These are phyloP conservation scores for Hoplostethus mediterraneus DNA, from an alignment of 2,797 vertebrate species.

Conservation along the genomic window DNA sequence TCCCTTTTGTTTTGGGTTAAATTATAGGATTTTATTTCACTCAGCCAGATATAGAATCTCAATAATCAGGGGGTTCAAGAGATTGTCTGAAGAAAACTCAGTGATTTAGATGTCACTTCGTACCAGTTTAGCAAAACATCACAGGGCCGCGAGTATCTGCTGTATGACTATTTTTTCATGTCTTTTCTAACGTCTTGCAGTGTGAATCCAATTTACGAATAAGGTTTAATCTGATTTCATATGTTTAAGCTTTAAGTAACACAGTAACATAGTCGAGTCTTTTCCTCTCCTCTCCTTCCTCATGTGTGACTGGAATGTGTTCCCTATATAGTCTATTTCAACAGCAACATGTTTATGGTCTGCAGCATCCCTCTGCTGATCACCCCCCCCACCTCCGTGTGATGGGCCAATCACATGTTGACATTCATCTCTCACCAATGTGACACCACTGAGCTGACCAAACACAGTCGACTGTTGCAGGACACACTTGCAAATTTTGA, in stretches of 20 bases:
- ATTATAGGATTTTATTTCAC: conserved; percentile 39
- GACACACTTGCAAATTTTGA: not conserved
- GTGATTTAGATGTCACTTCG: not conserved
- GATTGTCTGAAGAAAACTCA: not conserved
- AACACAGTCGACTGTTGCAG: not conserved
- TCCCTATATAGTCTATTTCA: conserved; percentile 22
- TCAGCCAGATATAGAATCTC: conserved; percentile 6
- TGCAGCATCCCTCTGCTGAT: conserved; percentile 4
- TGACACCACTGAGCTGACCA: not conserved
- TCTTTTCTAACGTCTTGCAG: not conserved
- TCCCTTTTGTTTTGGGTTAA: conserved; percentile 23
- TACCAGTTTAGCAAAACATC: too few species aligned
- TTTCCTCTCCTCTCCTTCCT: conserved; percentile 28
- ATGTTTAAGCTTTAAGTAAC: conserved; percentile 34
- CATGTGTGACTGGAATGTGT: conserved; percentile 22
- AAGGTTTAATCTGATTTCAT: conserved; percentile 21
- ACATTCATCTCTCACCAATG: not conserved
- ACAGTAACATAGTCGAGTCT: conserved; percentile 9
- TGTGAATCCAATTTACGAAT: conserved; percentile 7
- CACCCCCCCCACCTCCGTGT: not conserved
- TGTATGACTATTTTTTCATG: not conserved
- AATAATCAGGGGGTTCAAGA: conserved; percentile 22
- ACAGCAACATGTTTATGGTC: conserved; percentile 15
- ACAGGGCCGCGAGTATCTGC: not conserved
- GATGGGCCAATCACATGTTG: not conserved